Evolutionary conservation across 2,888 invertebrate genomes (phyloP), one percentile per base, ranked within the genome.

Genomic region (Pollenia griseotomentosa): DNA sequence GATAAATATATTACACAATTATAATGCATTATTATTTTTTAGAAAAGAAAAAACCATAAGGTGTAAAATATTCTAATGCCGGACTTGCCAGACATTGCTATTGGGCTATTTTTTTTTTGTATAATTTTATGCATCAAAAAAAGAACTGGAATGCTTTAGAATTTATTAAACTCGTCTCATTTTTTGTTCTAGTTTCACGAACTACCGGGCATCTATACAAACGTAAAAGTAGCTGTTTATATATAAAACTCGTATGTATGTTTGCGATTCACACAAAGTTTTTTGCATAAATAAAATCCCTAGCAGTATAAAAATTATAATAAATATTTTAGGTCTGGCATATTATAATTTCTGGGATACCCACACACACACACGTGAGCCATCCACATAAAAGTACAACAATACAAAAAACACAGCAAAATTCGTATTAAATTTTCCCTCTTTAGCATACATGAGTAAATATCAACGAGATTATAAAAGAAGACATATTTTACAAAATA

Each of bases 401-500:
- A 65, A 57, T n/a, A 57, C 11, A 53, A 8, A 53, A 23, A 53
- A 53, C 7, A 40, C 63, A 61, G 12, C 51, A 71, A 11, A 44
- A 57, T 63, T 53, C 40, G 51, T 71, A n/a, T 53, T 44, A 23
- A 10, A 51, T 53, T 33, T 61, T 19, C 2, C 42, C 1, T 57
- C n/a, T 71, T 16, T 61, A 63, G 61, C 71, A 51, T 61, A 59
- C 14, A 63, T 6, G 14, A 63, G 9, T 10, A 48, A 23, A 66
- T n/a, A 12, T 9, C 48, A 66, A 48, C 14, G 33, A 14, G 48
- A 48, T 40, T 46, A 16, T 33, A 33, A 74, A 33, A 63, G 51
- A 5, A 65, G 4, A 75, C 23, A 57, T 6, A 73, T 66, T 66
- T 53, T 33, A 33, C 44, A 77, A 77, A 66, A 77, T 77, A 46